Evolutionary conservation across 2,113 vertebrate genomes (phyloP).

Genomic region (Heptranchias perlo): DNA sequence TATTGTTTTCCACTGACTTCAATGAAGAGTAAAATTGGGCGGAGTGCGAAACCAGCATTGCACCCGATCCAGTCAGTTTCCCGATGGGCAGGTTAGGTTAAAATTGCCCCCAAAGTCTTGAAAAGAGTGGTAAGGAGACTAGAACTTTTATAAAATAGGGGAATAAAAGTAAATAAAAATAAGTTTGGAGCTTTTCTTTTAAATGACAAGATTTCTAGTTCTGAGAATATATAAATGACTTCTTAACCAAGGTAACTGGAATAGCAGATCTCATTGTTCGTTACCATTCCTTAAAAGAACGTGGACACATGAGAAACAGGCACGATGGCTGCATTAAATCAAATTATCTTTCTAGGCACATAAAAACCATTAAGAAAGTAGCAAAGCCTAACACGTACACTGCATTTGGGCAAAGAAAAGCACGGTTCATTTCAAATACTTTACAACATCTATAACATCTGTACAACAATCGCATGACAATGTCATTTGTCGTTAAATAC

Average conservation of each 20-base stretch:
- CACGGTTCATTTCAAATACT: conserved; percentile 17
- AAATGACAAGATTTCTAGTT: not conserved
- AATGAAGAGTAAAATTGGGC: not conserved
- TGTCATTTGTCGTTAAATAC: conserved; percentile 49
- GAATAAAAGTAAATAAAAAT: not conserved
- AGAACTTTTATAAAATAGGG: not conserved
- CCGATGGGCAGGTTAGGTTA: not conserved
- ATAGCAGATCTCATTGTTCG: not conserved
- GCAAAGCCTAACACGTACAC: not conserved
- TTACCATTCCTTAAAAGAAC: not conserved
- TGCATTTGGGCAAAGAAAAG: not conserved
- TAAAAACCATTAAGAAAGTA: conserved; percentile 12
- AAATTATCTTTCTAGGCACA: not conserved
- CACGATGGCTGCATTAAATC: not conserved
- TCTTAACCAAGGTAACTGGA: not conserved
- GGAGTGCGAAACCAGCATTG: not conserved
- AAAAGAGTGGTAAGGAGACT: not conserved
- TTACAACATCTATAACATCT: conserved; percentile 4
- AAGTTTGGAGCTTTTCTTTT: not conserved
- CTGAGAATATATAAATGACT: not conserved
- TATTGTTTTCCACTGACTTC: not conserved
- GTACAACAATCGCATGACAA: conserved; percentile 31
- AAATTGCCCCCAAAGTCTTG: not conserved
- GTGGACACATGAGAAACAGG: not conserved
- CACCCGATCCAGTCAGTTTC: not conserved